Evolutionary conservation across 1,140 invertebrate genomes (phyloP), one percentile per base, ranked within the genome.

Genomic region (Tachypleus tridentatus): DNA sequence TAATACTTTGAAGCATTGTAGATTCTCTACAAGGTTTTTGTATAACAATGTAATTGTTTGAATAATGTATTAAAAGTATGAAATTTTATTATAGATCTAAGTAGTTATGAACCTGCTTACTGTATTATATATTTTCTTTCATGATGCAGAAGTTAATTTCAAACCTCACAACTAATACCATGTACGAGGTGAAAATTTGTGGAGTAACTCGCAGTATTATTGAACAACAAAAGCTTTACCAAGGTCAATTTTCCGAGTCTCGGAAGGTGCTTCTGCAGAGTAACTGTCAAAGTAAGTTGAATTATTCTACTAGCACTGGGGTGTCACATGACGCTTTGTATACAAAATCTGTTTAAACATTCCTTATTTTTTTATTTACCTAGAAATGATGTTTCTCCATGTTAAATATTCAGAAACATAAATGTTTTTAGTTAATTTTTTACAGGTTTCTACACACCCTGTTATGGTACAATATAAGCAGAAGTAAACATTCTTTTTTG

Each of bases 171-270:
- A 82, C 83, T 67, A 84, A 88, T 75, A 82, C 82, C 3, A 79
- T 85, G 73, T 90, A 90, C 75, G 85, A 88, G 75, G 80, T 90
- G 49, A 83, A 84, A 76, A 80, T 91, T 56, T 80, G 82, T 64
- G 88, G 84, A 53, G 85, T 84, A 9, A 85, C 87, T 3, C 79
- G 80, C 61, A 89, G 87, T 74, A 79, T 82, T 54, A 80, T 86
- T 70, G 80, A 86, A 74, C 76, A 75, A 64, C 79, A 80, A 58
- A 78, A 83, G 74, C 56, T 73, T 54, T 82, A 88, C 71, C 76
- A 82, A 70, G 87, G 87, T 52, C 80, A 83, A 70, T 80, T 79
- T 70, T 87, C 87, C 56, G 78, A 81, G 65, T 76, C 83, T 29
- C 77, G 79, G 67, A 84, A 82, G 71, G 83, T 89, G 66, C 78